Evolutionary conservation across 2,113 vertebrate species (phyloP).

Genomic region (Campylomormyrus numenius): DNA sequence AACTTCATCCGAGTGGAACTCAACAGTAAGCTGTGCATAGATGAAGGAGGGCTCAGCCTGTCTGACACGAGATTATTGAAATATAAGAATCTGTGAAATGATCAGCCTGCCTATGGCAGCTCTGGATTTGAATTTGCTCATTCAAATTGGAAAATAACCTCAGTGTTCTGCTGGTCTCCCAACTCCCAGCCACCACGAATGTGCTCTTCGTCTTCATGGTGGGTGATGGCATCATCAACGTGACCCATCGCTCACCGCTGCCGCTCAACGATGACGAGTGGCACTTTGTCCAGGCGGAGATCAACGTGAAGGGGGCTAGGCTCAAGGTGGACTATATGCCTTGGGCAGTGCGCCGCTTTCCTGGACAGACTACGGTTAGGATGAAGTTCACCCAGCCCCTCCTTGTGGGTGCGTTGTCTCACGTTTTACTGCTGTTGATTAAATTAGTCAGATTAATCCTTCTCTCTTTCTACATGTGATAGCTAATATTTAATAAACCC

Average conservation of each 20-base stretch:
- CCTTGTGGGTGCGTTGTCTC: slow-evolving; percentile 71
- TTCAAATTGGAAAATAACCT: background rate
- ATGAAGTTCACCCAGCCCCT: slow-evolving; percentile 80
- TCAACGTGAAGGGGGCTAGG: slow-evolving; percentile 86
- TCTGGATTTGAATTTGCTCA: background rate
- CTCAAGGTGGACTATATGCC: slow-evolving; percentile 86
- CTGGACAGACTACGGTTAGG: slow-evolving; percentile 80
- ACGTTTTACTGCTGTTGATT: background rate
- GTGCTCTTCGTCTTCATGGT: slow-evolving; percentile 82
- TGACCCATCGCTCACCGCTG: slow-evolving; percentile 65
- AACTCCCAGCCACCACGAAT: slow-evolving; percentile 68
- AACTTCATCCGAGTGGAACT: slow-evolving; percentile 86
- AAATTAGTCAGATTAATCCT: background rate
- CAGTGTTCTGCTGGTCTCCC: background rate
- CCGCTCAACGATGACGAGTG: slow-evolving; percentile 87
- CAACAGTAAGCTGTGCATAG: slow-evolving; percentile 69
- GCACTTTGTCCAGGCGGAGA: slow-evolving; percentile 89
- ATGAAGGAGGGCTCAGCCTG: background rate
- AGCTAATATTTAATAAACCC: background rate
- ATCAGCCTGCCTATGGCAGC: background rate
- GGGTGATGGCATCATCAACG: slow-evolving; percentile 85
- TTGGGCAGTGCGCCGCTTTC: slow-evolving; percentile 74
- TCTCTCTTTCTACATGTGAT: background rate
- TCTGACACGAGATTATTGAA: background rate
- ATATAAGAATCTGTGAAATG: background rate